These are phyloP conservation scores for Motacilla tschutschensis DNA, from an alignment of 2,113 vertebrate species.

Conservation along the genomic window DNA sequence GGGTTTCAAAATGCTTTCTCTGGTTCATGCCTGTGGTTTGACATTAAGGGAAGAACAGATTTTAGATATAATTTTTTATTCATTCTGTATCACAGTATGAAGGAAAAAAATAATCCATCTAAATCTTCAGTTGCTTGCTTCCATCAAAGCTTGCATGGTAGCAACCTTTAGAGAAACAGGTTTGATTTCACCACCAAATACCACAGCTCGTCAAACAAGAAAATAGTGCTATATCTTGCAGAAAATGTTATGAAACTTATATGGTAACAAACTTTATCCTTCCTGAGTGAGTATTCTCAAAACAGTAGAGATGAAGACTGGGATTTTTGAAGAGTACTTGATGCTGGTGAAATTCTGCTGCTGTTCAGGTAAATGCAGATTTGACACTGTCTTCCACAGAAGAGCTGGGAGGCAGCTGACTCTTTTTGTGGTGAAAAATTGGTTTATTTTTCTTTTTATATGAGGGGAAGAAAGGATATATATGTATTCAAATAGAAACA, in stretches of 20 bases:
- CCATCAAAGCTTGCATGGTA: neutral
- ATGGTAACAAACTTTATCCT: neutral
- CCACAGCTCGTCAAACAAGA: neutral
- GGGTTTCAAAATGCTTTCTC: neutral
- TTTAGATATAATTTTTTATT: neutral
- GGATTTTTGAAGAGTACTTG: neutral
- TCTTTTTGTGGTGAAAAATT: neutral
- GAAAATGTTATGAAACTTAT: neutral
- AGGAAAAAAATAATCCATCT: neutral
- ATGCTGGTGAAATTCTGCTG: neutral
- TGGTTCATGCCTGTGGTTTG: fast-evolving
- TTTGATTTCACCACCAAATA: neutral
- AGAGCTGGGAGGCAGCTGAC: neutral
- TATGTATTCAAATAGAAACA: neutral
- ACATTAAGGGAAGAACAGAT: neutral
- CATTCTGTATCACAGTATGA: neutral
- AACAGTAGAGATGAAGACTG: neutral
- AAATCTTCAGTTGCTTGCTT: neutral
- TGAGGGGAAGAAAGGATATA: neutral
- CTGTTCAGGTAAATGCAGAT: neutral
- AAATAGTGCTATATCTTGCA: neutral
- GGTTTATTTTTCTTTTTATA: neutral
- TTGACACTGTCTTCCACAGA: neutral
- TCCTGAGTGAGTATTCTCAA: neutral
- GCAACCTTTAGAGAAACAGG: neutral